A percentile compares a stretch with the other conserved stretches of the same genome.
Evolutionary conservation across 2,113 vertebrate genomes (phyloP).

Genomic region (Sula dactylatra): DNA sequence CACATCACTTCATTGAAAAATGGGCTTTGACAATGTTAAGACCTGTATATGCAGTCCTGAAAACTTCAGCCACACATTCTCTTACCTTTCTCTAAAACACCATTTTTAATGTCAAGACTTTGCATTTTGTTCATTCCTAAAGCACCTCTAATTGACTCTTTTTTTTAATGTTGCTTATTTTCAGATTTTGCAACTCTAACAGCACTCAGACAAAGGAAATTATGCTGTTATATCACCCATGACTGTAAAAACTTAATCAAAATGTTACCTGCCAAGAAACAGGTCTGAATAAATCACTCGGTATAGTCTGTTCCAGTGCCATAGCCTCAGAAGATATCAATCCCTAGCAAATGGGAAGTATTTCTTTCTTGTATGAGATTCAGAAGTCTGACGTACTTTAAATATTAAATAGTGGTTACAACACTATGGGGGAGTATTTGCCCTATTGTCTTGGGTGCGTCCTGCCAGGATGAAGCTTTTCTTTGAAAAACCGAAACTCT

Average conservation of each 20-base stretch:
- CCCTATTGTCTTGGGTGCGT: background rate
- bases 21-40: background rate
- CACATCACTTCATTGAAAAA: background rate
- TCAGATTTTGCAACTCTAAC: background rate
- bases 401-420: background rate
- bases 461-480: background rate
- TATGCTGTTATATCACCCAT: background rate
- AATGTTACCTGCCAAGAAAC: slow-evolving; percentile 4
- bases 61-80: background rate
- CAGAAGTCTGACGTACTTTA: background rate
- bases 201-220: background rate
- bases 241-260: background rate
- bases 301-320: background rate
- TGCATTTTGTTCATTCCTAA: background rate
- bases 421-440: background rate
- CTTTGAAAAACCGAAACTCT: background rate
- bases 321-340: background rate
- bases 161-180: background rate
- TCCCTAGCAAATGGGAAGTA: background rate
- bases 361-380: background rate
- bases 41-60: background rate
- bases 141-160: background rate
- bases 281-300: background rate
- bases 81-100: background rate
- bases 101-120: background rate